Conservation (phyloP, 2,888 invertebrate genomes). For the Netelia virgata region DNA sequence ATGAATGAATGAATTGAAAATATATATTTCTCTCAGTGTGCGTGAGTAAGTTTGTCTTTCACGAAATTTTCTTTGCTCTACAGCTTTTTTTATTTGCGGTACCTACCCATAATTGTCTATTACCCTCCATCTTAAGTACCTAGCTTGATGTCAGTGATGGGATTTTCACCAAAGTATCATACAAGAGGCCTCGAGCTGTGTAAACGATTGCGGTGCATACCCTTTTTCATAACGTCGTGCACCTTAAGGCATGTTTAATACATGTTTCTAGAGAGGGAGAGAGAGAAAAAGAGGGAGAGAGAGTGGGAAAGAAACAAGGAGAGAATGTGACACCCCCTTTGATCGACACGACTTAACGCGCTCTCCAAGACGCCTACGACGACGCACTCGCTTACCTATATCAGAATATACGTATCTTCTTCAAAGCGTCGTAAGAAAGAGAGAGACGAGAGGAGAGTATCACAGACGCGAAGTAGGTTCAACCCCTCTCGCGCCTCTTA, state of each 20-base stretch:
- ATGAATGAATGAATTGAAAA: too few relatives aligned
- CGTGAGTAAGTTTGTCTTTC: too few relatives aligned
- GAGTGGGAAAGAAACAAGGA: conserved; percentile 57
- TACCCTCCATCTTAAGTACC: conserved; percentile 8
- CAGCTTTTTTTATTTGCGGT: background rate
- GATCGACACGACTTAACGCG: conserved; percentile 47
- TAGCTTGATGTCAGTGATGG: conserved; percentile 17
- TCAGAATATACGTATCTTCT: conserved; percentile 36
- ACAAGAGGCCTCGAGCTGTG: conserved; percentile 27
- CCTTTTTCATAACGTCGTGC: conserved; percentile 10
- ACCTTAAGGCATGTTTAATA: conserved; percentile 7
- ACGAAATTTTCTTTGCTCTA: background rate
- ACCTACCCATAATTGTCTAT: background rate
- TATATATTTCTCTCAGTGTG: too few relatives aligned
- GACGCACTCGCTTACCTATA: conserved; percentile 33
- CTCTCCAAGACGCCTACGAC: conserved; percentile 18
- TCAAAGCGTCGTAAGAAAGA: conserved; percentile 7
- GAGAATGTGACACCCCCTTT: conserved; percentile 44
- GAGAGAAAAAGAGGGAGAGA: conserved; percentile 52
- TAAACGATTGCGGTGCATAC: conserved; percentile 32
- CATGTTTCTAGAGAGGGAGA: background rate
- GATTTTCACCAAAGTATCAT: conserved; percentile 12
- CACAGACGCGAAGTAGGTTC: conserved; percentile 32
- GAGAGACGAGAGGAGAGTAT: conserved; percentile 24
- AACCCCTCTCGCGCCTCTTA: conserved; percentile 26